Conservation (phyloP, 1,140 invertebrate species). For the Laupala kohalensis region DNA sequence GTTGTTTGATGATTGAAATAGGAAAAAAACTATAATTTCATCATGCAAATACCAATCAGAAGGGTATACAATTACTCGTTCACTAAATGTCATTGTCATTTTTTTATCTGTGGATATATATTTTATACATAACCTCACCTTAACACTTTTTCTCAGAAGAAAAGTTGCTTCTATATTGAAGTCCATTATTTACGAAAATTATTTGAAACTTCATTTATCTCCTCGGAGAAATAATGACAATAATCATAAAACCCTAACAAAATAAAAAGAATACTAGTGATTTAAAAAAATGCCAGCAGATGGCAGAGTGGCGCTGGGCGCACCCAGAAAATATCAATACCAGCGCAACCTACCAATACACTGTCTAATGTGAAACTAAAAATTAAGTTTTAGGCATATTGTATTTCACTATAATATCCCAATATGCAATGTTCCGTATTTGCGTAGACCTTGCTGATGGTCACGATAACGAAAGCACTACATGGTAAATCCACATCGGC, state of each 20-base stretch:
- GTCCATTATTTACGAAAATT: neutral
- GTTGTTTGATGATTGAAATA: too few species aligned
- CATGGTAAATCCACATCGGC: neutral
- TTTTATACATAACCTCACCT: neutral
- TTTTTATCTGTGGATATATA: too few species aligned
- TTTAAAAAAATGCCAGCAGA: neutral
- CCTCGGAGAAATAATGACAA: too few species aligned
- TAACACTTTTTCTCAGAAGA: neutral
- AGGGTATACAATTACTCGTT: too few species aligned
- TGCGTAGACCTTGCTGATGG: neutral
- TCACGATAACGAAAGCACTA: neutral
- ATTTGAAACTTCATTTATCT: neutral
- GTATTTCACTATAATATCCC: neutral
- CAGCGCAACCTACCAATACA: neutral
- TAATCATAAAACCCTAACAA: neutral
- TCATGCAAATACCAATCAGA: too few species aligned
- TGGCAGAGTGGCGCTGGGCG: neutral
- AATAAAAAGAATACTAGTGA: neutral
- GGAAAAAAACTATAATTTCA: too few species aligned
- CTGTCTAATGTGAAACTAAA: neutral
- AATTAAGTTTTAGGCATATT: neutral
- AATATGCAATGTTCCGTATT: neutral
- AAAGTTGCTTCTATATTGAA: neutral
- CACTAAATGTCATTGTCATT: too few species aligned
- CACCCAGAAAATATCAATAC: neutral